Conservation (phyloP, 1,140 invertebrate genomes). For the Reticulitermes speratus region DNA sequence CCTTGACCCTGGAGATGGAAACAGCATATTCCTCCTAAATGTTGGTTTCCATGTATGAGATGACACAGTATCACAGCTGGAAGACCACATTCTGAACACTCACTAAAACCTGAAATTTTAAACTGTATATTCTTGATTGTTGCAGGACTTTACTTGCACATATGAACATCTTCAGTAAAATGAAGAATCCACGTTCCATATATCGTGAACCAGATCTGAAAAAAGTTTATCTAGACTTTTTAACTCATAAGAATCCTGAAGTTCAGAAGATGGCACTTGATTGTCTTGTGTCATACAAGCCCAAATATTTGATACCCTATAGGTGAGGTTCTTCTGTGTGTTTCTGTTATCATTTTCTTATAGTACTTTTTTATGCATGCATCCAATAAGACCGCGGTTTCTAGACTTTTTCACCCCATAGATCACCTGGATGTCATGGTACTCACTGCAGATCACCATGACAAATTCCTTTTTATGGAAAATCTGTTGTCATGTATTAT, state of each 20-base stretch:
- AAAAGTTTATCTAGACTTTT: slow-evolving; percentile 73
- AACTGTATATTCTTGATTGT: background rate
- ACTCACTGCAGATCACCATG: too few species aligned
- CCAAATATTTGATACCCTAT: slow-evolving; percentile 73
- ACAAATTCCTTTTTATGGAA: too few species aligned
- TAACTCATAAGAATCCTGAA: slow-evolving; percentile 72
- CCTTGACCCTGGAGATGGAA: too few species aligned
- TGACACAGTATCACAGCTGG: too few species aligned
- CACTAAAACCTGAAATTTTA: too few species aligned
- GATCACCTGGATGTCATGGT: too few species aligned
- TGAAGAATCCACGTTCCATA: slow-evolving; percentile 77
- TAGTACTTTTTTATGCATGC: background rate
- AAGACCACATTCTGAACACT: too few species aligned
- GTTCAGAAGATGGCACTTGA: slow-evolving; percentile 83
- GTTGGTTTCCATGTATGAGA: too few species aligned
- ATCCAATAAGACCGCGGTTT: background rate
- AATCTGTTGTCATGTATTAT: too few species aligned
- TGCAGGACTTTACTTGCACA: slow-evolving; percentile 66
- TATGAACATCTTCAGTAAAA: slow-evolving; percentile 73
- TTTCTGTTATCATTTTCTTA: background rate
- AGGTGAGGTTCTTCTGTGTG: slow-evolving; percentile 46
- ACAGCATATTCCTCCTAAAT: too few species aligned
- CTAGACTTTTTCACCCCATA: too few species aligned
- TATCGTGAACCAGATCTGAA: slow-evolving; percentile 72
- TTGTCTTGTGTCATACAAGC: slow-evolving; percentile 82